These are phyloP conservation scores for Acipenser ruthenus DNA, from an alignment of 2,797 vertebrate genomes.

Conservation along the genomic window DNA sequence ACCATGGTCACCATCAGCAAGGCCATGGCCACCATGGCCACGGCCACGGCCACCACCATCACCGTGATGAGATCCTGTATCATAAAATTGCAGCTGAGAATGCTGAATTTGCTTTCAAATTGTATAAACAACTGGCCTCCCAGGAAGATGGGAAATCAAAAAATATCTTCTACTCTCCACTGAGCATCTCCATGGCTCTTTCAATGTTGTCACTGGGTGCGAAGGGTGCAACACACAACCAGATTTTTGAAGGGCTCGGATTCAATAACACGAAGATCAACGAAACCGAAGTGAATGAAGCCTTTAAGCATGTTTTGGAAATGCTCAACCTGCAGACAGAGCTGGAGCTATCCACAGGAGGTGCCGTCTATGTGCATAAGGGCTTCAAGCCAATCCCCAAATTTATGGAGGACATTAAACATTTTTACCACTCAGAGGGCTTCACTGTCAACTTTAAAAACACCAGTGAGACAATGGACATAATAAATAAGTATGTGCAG, in stretches of 20 bases:
- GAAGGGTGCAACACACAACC: slow-evolving; percentile 62
- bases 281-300: slow-evolving; percentile 54
- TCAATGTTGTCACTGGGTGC: slow-evolving; percentile 75
- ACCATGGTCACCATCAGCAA: background rate
- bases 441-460: slow-evolving; percentile 64
- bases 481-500: slow-evolving; percentile 71
- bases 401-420: slow-evolving; percentile 61
- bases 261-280: slow-evolving; percentile 52
- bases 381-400: slow-evolving; percentile 44
- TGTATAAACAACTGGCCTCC: slow-evolving; percentile 61
- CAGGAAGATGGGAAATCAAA: slow-evolving; percentile 27
- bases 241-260: slow-evolving; percentile 67
- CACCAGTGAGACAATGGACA: slow-evolving; percentile 33
- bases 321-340: slow-evolving; percentile 33
- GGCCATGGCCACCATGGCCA: slow-evolving; percentile 18
- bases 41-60: background rate
- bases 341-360: slow-evolving; percentile 53
- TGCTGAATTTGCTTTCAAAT: slow-evolving; percentile 60
- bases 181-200: slow-evolving; percentile 71
- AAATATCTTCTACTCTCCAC: slow-evolving; percentile 79
- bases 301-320: slow-evolving; percentile 57
- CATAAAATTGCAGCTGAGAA: slow-evolving; percentile 39
- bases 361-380: slow-evolving; percentile 62
- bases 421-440: slow-evolving; percentile 61
- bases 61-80: slow-evolving; percentile 2